Evolutionary conservation across 2,113 vertebrate genomes (phyloP).

Genomic region (Dromas ardeola): DNA sequence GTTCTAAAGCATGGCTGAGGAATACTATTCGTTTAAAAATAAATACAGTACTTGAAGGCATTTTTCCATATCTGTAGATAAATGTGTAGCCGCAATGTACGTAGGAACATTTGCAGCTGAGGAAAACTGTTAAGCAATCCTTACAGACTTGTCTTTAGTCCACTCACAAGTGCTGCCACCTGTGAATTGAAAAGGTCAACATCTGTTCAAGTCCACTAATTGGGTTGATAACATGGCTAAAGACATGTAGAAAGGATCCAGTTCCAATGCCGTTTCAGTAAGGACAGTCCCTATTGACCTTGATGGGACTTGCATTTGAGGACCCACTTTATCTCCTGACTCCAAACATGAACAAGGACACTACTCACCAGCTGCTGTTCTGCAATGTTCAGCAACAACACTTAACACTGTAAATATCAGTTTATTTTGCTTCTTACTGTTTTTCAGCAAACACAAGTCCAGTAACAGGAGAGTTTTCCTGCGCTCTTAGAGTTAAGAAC

Average conservation of each 20-base stretch:
- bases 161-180: neutral
- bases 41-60: neutral
- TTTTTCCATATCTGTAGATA: neutral
- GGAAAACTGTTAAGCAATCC: neutral
- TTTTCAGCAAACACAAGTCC: neutral
- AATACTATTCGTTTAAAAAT: neutral
- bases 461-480: neutral
- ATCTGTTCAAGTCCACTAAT: neutral
- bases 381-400: neutral
- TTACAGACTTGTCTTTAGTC: neutral
- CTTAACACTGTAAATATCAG: neutral
- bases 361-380: neutral
- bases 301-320: neutral
- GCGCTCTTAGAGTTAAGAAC: neutral
- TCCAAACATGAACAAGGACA: fast-evolving
- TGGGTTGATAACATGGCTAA: neutral
- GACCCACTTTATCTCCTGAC: neutral
- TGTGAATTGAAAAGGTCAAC: neutral
- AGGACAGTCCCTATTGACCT: neutral
- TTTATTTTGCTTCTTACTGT: neutral
- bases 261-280: neutral
- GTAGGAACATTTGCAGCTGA: neutral
- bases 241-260: neutral
- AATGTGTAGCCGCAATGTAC: neutral
- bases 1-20: neutral